Evolutionary conservation across 2,888 invertebrate species (phyloP).

Genomic region (Rhodophaea formosa): DNA sequence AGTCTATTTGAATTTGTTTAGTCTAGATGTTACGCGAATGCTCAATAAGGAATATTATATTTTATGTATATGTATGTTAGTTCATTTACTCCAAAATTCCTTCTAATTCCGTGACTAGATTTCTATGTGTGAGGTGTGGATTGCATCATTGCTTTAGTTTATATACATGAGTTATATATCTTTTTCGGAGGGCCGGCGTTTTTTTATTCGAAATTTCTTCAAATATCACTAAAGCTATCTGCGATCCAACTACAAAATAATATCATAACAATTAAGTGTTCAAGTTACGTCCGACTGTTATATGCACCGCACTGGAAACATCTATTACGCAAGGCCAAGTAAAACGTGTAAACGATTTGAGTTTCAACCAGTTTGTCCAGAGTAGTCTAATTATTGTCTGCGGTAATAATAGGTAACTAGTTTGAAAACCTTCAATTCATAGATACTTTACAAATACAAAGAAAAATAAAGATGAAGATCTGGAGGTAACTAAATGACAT

Average conservation of each 20-base stretch:
- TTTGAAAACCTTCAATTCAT: not conserved
- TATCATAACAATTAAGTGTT: constrained; percentile 2
- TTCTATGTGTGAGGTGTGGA: not conserved
- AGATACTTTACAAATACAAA: not conserved
- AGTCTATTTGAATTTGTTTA: no score
- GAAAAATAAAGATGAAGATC: no score
- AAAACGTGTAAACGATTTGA: not conserved
- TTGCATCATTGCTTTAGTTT: not conserved
- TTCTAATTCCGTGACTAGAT: no score
- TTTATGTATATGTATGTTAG: no score
- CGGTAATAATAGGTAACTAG: constrained; percentile 5
- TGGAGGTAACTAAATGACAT: no score
- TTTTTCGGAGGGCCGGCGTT: no score
- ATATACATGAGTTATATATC: no score
- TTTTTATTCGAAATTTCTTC: not conserved
- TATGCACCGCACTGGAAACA: not conserved
- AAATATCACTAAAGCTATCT: not conserved
- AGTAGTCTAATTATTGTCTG: not conserved
- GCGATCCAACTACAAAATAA: not conserved
- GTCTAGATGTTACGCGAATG: no score
- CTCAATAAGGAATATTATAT: no score
- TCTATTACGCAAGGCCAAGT: constrained; percentile 5
- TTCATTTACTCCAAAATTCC: no score
- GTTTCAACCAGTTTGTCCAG: not conserved
- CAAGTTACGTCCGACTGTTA: not conserved